phyloP scores from a whole-genome alignment of 2,888 invertebrate genomes.

The Acrobasis repandana region DNA sequence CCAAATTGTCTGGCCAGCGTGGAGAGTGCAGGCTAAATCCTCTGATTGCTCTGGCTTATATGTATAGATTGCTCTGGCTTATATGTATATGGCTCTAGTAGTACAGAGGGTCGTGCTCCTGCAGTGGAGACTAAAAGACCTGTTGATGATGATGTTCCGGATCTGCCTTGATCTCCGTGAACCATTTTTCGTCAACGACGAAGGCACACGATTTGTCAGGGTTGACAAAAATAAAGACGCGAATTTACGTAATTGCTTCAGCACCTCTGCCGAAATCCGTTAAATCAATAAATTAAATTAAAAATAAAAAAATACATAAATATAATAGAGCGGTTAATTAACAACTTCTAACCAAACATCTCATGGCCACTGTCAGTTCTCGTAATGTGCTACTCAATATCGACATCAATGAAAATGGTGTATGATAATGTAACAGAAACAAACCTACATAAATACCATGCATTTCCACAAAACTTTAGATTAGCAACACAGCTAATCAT shows the following conservation, averaged over 20 bases:
- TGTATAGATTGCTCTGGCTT: too few species aligned
- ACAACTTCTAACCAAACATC: conserved; percentile 47
- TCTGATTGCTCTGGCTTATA: too few species aligned
- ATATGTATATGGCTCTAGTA: too few species aligned
- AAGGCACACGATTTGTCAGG: conserved; percentile 42
- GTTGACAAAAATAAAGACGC: conserved; percentile 25
- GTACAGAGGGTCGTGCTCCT: too few species aligned
- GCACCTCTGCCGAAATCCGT: conserved; percentile 56
- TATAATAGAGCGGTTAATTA: conserved; percentile 35
- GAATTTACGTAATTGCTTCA: conserved; percentile 39
- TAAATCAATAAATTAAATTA: conserved; percentile 37
- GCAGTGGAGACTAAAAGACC: too few species aligned
- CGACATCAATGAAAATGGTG: conserved; percentile 25
- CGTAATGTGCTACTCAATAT: conserved; percentile 36
- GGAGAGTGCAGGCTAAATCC: too few species aligned
- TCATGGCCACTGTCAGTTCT: conserved; percentile 62
- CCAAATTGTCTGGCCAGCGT: too few species aligned
- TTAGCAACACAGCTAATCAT: conserved; percentile 1
- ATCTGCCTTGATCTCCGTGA: background rate
- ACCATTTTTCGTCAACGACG: conserved; percentile 31
- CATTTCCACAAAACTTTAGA: conserved; percentile 25
- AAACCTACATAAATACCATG: conserved; percentile 20
- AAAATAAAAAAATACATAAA: conserved; percentile 34
- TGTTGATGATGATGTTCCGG: too few species aligned
- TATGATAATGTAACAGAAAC: conserved; percentile 4